These are phyloP conservation scores for Leucozona laternaria DNA, from an alignment of 2,888 invertebrate genomes.

Conservation along the genomic window DNA sequence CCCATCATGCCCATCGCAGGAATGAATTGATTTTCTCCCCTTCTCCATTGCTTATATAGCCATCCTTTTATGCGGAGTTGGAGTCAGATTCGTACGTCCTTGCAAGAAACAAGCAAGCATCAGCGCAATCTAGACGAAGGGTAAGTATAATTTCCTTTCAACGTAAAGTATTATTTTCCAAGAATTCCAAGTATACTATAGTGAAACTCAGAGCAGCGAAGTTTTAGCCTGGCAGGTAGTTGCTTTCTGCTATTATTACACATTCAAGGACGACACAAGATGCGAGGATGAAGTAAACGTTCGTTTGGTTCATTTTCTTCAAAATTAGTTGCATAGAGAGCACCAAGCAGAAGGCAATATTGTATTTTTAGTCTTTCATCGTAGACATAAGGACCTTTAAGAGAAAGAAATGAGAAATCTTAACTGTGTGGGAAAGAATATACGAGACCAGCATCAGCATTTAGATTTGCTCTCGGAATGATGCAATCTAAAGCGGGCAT, in stretches of 20 bases:
- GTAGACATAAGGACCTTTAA: constrained; percentile 5
- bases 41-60: background rate
- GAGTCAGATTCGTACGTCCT: background rate
- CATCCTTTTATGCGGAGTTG: background rate
- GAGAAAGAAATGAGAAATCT: background rate
- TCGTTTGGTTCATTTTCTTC: constrained; percentile 4
- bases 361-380: background rate
- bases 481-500: background rate
- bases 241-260: constrained; percentile 9
- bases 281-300: constrained; percentile 8
- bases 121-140: constrained; percentile 2
- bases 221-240: background rate
- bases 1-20: background rate
- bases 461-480: background rate
- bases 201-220: background rate
- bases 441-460: background rate
- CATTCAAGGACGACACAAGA: constrained; percentile 16
- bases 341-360: background rate
- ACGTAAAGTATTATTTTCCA: background rate
- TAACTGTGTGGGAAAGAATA: no score
- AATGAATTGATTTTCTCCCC: constrained; percentile 5
- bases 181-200: constrained; percentile 4
- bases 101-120: background rate
- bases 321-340: background rate
- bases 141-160: constrained; percentile 21